Evolutionary conservation across 2,797 vertebrate genomes (phyloP).

Genomic region (Chaunax sp.): DNA sequence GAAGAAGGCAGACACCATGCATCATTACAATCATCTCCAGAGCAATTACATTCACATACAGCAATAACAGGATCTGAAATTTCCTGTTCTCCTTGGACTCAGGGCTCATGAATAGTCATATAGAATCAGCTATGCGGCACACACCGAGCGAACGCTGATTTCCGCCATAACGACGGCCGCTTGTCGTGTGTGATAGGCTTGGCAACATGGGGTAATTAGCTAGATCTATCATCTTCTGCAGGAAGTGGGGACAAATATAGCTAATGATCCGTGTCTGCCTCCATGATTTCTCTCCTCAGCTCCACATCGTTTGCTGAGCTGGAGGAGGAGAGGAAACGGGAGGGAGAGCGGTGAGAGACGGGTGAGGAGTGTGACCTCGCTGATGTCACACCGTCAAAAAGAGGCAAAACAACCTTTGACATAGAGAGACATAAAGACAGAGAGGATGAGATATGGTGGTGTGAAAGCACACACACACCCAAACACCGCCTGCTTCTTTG

Average conservation of each 20-base stretch:
- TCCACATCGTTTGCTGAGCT: constrained; percentile 69
- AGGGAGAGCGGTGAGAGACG: constrained; percentile 22
- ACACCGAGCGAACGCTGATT: constrained; percentile 61
- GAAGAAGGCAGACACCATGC: constrained; percentile 58
- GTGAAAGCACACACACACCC: constrained; percentile 33
- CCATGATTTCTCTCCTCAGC: constrained; percentile 79
- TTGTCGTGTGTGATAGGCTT: constrained; percentile 77
- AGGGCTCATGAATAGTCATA: constrained; percentile 76
- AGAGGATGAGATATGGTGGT: constrained; percentile 22
- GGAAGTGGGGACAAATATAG: constrained; percentile 84
- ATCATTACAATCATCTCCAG: constrained; percentile 74
- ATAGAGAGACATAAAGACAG: constrained; percentile 19
- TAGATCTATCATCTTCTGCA: constrained; percentile 84
- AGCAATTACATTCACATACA: constrained; percentile 66
- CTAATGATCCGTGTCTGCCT: constrained; percentile 84
- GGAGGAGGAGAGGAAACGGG: constrained; percentile 47
- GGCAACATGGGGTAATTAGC: constrained; percentile 83
- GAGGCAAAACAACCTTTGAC: constrained; percentile 28
- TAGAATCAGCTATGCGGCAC: constrained; percentile 71
- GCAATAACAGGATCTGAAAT: constrained; percentile 56
- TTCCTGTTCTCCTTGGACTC: constrained; percentile 63
- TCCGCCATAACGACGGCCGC: constrained; percentile 72
- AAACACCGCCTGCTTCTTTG: constrained; percentile 26
- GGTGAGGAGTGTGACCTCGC: constrained; percentile 23
- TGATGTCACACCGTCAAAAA: constrained; percentile 25